Evolutionary conservation across 2,797 vertebrate species (phyloP).

Genomic region (Microhierax caerulescens): DNA sequence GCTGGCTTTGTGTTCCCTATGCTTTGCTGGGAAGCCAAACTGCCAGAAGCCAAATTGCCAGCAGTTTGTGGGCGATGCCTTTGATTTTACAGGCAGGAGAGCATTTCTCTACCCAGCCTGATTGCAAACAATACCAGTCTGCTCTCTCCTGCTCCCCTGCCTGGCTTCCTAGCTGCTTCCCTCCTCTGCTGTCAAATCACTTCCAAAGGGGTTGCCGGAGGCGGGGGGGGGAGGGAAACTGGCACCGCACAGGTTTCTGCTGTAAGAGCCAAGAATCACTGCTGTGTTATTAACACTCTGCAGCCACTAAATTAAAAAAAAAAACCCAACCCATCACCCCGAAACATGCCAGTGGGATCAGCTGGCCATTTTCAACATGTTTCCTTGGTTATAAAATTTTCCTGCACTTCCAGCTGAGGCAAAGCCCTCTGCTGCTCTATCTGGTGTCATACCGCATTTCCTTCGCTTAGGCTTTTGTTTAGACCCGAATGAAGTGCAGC

Average conservation of each 20-base stretch:
- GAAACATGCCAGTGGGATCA: background rate
- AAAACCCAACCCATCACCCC: background rate
- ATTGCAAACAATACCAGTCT: background rate
- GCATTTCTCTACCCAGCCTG: constrained; percentile 8
- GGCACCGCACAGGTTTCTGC: background rate
- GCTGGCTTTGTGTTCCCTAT: background rate
- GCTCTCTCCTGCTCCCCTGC: background rate
- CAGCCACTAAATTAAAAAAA: background rate
- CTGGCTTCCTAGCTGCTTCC: background rate
- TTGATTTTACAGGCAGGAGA: constrained; percentile 32
- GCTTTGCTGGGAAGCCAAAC: background rate
- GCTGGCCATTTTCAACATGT: background rate
- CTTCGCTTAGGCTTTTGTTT: background rate
- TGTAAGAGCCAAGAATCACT: background rate
- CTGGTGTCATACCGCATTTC: background rate
- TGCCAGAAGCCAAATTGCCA: constrained; percentile 18
- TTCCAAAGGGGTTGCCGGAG: background rate
- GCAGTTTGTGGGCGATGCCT: constrained; percentile 22
- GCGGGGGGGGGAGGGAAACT: background rate
- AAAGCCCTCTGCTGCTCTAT: background rate
- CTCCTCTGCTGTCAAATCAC: background rate
- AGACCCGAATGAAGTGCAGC: background rate
- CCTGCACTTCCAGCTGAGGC: background rate
- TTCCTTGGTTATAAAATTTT: constrained; percentile 1
- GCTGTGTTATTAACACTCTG: background rate